Base-by-base conservation (phyloP, 2,888 invertebrate species). In the Pachymerium ferrugineum region DNA sequence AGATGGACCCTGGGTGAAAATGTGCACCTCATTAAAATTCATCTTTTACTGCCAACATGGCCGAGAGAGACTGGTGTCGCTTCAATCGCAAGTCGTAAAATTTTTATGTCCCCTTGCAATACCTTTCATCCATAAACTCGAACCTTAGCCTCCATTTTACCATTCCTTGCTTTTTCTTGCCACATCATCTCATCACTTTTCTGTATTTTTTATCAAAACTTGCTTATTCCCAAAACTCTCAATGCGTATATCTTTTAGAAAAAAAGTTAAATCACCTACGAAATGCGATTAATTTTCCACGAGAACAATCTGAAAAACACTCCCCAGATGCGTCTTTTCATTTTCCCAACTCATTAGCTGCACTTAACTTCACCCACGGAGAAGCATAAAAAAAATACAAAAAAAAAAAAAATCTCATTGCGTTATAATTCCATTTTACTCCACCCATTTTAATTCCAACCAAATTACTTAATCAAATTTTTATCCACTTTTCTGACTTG, bases 321-420 rank as follows among this genome's bases (percentile, higher is more conserved):
- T 62, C 62, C 28, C 62, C 12, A 25, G 62, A 62, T 28, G 62
- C 62, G 28, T 62, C 62, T 25, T 62, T 28, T 62, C 62, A 62
- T 25, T 62, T 25, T 62, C 62, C 28, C 62, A 62, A 62, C 62
- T 62, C 62, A 62, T 62, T 62, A 62, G 62, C 62, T 62, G 62
- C 62, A 62, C 62, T 62, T 62, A 62, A 62, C 62, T 62, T 47
- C 47, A 8, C 16, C 38, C 38, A 16, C 62, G n/a, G 12, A 25
- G 25, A 62, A 3, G 28, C 14, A 28, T 25, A 62, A 62, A 62
- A 62, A 62, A 28, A 54, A 3, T 5, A 19, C 6, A 38, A 38
- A 14, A 38, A 16, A 22, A 19, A 22, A 54, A 54, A 54, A 19
- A 54, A 62, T 62, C 25, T 22, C 28, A 62, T 25, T 19, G 54